A percentile compares a stretch with the other conserved stretches of the same genome.
Evolutionary conservation across 2,113 vertebrate species (phyloP).

Genomic region (Aramus guarauna): DNA sequence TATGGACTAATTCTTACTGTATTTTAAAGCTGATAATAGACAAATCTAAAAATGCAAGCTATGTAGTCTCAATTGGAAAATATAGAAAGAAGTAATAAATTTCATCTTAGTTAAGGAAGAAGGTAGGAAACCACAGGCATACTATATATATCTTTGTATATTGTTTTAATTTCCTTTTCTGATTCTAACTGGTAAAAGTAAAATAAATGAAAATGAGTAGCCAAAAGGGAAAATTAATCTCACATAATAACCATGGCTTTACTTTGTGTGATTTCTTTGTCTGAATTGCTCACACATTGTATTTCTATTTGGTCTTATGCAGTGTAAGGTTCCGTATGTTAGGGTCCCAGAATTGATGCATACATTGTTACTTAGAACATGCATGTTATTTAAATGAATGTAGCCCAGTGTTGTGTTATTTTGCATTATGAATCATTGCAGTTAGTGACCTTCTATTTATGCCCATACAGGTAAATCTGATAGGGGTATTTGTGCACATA

Average conservation of each 20-base stretch:
- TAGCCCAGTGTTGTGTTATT: neutral
- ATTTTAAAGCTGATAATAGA: slow-evolving; percentile 30
- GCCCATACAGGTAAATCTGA: neutral
- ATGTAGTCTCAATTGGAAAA: neutral
- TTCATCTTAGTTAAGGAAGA: neutral
- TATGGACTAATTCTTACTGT: neutral
- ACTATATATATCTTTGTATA: neutral
- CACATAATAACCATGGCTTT: neutral
- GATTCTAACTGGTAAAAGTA: neutral
- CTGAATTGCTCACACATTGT: neutral
- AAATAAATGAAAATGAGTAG: neutral
- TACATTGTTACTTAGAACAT: neutral
- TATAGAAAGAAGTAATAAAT: neutral
- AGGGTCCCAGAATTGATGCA: neutral
- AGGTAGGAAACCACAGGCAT: neutral
- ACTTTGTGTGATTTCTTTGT: neutral
- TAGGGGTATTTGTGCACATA: neutral
- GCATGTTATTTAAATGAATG: neutral
- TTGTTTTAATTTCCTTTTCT: slow-evolving; percentile 21
- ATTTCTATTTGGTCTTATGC: neutral
- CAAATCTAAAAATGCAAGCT: neutral
- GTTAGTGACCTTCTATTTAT: neutral
- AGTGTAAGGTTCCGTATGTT: neutral
- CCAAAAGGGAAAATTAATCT: neutral
- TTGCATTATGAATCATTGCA: neutral